Percentiles rank a stretch among this genome's conserved stretches.
phyloP scores from a whole-genome alignment of 2,888 invertebrate genomes.

The Strigamia transsilvanica region DNA sequence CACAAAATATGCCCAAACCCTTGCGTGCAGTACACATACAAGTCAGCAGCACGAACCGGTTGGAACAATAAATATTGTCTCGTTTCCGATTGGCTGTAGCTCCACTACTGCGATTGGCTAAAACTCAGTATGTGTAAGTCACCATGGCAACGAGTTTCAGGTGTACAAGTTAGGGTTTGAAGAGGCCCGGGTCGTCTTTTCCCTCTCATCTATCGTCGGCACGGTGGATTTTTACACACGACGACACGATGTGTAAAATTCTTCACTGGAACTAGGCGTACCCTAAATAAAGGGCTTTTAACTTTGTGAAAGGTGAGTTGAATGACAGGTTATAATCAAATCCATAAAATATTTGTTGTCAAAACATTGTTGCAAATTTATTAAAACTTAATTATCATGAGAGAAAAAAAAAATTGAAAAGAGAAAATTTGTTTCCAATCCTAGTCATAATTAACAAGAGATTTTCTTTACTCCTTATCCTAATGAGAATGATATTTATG shows the following conservation, averaged over 20 bases:
- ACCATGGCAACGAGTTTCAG: slow-evolving; percentile 26
- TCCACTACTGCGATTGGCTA: not conserved
- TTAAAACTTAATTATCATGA: not conserved
- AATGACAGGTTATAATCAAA: not conserved
- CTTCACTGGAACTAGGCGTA: not conserved
- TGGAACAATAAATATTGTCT: not conserved
- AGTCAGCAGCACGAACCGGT: not conserved
- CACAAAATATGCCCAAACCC: not conserved
- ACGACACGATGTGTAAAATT: not conserved
- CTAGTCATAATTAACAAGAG: slow-evolving; percentile 14
- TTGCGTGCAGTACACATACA: no score
- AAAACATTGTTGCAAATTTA: not conserved
- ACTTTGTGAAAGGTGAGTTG: not conserved
- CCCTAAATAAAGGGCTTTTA: slow-evolving; percentile 14
- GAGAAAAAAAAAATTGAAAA: not conserved
- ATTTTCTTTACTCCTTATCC: not conserved
- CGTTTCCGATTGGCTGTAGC: not conserved
- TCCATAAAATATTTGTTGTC: not conserved
- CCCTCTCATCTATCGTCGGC: not conserved
- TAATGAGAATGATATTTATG: slow-evolving; percentile 21
- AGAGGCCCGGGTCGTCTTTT: slow-evolving; percentile 26
- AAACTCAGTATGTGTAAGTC: not conserved
- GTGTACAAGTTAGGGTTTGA: slow-evolving; percentile 29
- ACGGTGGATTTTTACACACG: not conserved
- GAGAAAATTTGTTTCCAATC: not conserved